Evolutionary conservation across 2,888 invertebrate genomes (phyloP), one percentile per base, ranked within the genome.

Genomic region (Xestia ashworthii): DNA sequence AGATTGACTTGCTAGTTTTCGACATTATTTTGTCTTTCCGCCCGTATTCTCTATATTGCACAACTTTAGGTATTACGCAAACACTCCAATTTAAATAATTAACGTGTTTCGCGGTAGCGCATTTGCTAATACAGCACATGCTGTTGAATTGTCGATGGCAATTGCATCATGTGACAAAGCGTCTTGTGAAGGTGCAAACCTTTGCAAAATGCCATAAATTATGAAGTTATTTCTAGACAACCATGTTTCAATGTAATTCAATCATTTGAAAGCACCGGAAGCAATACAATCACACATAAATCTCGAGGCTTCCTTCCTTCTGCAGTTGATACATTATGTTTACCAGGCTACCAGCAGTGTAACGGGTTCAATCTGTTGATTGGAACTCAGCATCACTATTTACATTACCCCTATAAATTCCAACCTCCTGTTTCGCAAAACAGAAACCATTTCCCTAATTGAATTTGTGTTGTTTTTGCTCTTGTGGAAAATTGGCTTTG

Each of bases 401-500:
- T 95, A 94, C 90, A 88, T 92, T 92, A 91, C 89, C 90, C 83
- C 90, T 88, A 94, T 94, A 95, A 95, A 95, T 94, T 93, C 90
- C 90, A 70, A 90, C 91, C 90, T 92, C 91, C 91, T 92, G 92
- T 92, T 93, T 91, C 90, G 90, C 92, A 90, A 83, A 88, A 87
- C 93, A 95, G 92, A 93, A 93, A 93, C 93, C 93, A 94, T 94
- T 94, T 94, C 89, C 93, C 94, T 96, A 96, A 96, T 96, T 95
- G 95, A 96, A 96, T 95, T 95, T 94, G 94, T 95, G 94, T 94
- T 95, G 95, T 95, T 95, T 95, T 95, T 94, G 92, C 92, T 92
- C 91, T 92, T 91, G 93, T 92, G 93, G 94, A 95, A 95, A 95
- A 96, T 96, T 96, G 95, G 94, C 92, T 95, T 93, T 93, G 92